phyloP scores from a whole-genome alignment of 2,797 vertebrate genomes.

The Lepus townsendii region DNA sequence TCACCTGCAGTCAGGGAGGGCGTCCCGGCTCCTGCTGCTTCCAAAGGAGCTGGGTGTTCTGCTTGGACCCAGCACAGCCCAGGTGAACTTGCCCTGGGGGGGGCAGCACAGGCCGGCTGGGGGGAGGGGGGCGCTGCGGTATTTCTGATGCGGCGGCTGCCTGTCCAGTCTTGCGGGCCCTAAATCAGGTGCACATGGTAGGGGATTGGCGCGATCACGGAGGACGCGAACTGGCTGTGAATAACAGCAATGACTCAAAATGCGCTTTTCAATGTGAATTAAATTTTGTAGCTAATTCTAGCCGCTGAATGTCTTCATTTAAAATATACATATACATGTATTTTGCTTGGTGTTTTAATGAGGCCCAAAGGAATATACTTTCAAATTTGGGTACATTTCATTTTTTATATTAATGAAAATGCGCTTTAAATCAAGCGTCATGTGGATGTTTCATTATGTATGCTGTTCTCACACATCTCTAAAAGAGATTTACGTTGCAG shows the following conservation, averaged over 20 bases:
- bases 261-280: conserved; percentile 57
- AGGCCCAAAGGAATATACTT: conserved; percentile 81
- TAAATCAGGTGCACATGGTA: neutral
- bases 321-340: conserved; percentile 77
- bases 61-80: neutral
- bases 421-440: conserved; percentile 79
- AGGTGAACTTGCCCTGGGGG: accelerated
- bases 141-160: neutral
- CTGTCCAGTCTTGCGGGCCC: neutral
- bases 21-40: no score
- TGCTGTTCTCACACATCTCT: conserved; percentile 65
- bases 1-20: neutral
- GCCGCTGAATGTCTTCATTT: conserved; percentile 78
- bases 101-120: accelerated
- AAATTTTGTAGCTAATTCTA: conserved; percentile 72
- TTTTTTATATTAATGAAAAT: conserved; percentile 83
- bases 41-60: accelerated
- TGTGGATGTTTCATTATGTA: conserved; percentile 74
- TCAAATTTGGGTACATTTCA: conserved; percentile 77
- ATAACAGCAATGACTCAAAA: neutral
- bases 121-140: accelerated
- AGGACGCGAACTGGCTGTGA: neutral
- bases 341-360: conserved; percentile 80
- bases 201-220: neutral
- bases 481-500: conserved; percentile 72